Evolutionary conservation across 2,113 vertebrate species (phyloP).

Genomic region (Manacus vitellinus): DNA sequence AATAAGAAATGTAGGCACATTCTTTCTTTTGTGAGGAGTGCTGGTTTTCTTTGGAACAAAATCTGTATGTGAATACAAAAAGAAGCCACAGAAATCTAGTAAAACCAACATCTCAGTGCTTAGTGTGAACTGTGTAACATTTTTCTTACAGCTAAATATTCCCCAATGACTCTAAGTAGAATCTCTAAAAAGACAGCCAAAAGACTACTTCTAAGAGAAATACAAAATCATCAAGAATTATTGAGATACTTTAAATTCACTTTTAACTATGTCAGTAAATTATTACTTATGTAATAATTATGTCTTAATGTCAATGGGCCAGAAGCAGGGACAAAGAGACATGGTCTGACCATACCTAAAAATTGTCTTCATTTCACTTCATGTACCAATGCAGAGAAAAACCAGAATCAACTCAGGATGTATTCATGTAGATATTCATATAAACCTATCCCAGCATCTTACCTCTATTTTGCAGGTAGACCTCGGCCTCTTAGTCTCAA

Average conservation of each 20-base stretch:
- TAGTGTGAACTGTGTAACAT: background rate
- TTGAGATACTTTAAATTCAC: background rate
- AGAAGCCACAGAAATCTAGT: background rate
- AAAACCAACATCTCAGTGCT: background rate
- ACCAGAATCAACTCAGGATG: fast-evolving
- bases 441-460: background rate
- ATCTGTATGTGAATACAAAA: background rate
- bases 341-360: background rate
- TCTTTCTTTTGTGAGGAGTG: background rate
- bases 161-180: background rate
- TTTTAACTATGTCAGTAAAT: background rate
- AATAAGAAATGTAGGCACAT: background rate
- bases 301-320: background rate
- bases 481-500: background rate
- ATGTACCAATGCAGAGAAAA: background rate
- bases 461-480: background rate
- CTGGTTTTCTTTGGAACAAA: background rate
- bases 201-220: background rate
- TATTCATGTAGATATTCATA: background rate
- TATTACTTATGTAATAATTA: background rate
- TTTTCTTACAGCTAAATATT: background rate
- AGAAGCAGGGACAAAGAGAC: background rate
- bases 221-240: background rate
- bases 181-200: background rate
- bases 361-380: background rate